Conservation (phyloP, 2,797 vertebrate species). For the Nannoperca obscura region DNA sequence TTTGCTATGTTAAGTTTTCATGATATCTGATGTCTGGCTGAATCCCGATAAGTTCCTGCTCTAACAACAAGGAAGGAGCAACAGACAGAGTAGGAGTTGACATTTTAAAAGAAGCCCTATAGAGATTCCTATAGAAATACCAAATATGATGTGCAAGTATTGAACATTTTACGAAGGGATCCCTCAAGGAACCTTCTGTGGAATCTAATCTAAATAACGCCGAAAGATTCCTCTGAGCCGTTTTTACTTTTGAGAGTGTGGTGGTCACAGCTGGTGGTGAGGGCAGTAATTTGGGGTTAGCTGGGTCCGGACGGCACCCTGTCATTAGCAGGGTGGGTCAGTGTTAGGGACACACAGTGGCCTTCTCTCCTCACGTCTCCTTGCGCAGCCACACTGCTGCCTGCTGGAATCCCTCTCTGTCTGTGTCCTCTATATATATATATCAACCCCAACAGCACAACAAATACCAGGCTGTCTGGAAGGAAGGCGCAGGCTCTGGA, state of each 20-base stretch:
- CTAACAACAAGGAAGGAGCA: neutral
- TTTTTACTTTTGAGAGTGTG: slow-evolving; percentile 61
- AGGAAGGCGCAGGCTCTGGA: slow-evolving; percentile 67
- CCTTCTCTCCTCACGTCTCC: slow-evolving; percentile 77
- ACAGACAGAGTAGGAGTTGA: neutral
- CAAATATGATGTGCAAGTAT: neutral
- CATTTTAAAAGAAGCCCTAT: neutral
- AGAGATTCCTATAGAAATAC: neutral
- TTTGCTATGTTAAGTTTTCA: slow-evolving; percentile 1
- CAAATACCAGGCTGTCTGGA: slow-evolving; percentile 85
- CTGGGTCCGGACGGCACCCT: slow-evolving; percentile 77
- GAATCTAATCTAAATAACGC: slow-evolving; percentile 15
- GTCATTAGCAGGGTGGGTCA: slow-evolving; percentile 85
- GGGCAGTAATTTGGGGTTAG: slow-evolving; percentile 84
- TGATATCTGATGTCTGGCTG: neutral
- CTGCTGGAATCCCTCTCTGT: slow-evolving; percentile 82
- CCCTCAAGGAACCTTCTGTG: slow-evolving; percentile 24
- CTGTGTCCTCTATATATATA: slow-evolving; percentile 86
- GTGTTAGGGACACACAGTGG: slow-evolving; percentile 77
- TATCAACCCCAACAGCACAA: slow-evolving; percentile 80
- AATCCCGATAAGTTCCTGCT: neutral
- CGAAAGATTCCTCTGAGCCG: slow-evolving; percentile 64
- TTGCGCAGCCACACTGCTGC: slow-evolving; percentile 73
- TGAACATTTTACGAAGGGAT: slow-evolving; percentile 12
- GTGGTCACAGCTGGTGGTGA: slow-evolving; percentile 75